Conservation (phyloP, 2,888 invertebrate species). For the Allygus modestus region DNA sequence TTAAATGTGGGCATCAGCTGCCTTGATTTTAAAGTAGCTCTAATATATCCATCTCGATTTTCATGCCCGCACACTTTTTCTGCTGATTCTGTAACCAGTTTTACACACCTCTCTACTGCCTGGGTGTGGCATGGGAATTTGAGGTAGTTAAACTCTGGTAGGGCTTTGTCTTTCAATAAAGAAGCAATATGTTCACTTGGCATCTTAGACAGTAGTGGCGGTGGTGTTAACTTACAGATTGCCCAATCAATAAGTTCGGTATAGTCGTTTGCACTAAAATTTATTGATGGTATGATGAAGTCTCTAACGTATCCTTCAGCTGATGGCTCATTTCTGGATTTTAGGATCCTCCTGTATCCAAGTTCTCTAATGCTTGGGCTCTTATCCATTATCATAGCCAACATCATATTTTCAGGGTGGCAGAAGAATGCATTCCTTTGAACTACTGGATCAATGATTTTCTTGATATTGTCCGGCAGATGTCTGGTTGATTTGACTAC, state of each 20-base stretch:
- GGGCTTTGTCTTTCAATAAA: slow-evolving; percentile 29
- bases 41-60: not conserved
- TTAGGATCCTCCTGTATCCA: not conserved
- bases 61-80: slow-evolving; percentile 12
- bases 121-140: too few relatives aligned
- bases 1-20: slow-evolving; percentile 35
- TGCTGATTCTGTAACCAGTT: not conserved
- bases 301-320: slow-evolving; percentile 1
- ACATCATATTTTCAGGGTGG: slow-evolving; percentile 11
- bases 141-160: too few relatives aligned
- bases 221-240: slow-evolving; percentile 38
- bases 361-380: not conserved
- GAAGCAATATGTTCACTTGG: not conserved
- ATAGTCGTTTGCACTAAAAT: not conserved
- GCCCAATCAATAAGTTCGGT: slow-evolving; percentile 43
- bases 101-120: too few relatives aligned
- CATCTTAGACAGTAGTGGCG: slow-evolving; percentile 13
- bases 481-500: slow-evolving; percentile 15
- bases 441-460: not conserved
- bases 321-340: not conserved
- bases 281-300: not conserved
- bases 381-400: slow-evolving; percentile 24
- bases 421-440: not conserved
- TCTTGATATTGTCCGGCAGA: not conserved
- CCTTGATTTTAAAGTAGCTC: slow-evolving; percentile 6